Evolutionary conservation across 2,797 vertebrate species (phyloP), one percentile per base, ranked within the genome.

Genomic region (Helarctos malayanus): DNA sequence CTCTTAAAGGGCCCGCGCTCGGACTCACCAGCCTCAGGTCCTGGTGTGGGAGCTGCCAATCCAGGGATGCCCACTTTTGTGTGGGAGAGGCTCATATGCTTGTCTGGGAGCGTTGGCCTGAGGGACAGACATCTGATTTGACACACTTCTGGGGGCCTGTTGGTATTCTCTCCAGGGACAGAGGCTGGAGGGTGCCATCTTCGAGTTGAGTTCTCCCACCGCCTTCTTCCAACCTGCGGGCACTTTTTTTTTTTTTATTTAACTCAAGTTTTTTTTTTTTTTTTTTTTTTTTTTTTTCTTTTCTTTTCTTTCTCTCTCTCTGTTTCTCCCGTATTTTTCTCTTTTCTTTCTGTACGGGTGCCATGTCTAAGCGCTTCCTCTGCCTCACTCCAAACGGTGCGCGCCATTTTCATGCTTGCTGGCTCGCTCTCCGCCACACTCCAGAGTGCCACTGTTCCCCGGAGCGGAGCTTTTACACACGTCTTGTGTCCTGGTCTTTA

Each of bases 381-480:
- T 29, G 13, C 32, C 63, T 38, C 83, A 4, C 16, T 41, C 10
- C n/a, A 41, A 35, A 25, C 11, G 1, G 29, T 41, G 84, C 5
- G n/a, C 5, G 1, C n/a, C 47, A 38, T 69, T 49, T 54, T 69
- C 23, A 11, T 18, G n/a, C 14, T 7, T 9, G 2, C 27, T 16
- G 27, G 45, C 45, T 32, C 27, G 1, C 45, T 27, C 32, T 23
- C 8, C 52, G 63, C 47, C 23, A 41, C 38, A 11, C 25, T 41
- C 49, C 63, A 19, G 52, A 25, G 63, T n/a, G 9, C 61, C 11
- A 16, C 25, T 7, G 21, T 23, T 47, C 29, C 21, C 57, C 21
- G 0, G 25, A 41, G 7, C 6, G 32, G 35, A 32, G 16, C 29
- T 57, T 56, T 56, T 14, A 45, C 27, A 3, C 0, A 7, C 0